phyloP scores from a whole-genome alignment of 2,113 vertebrate genomes.

The Leucopsar rothschildi region DNA sequence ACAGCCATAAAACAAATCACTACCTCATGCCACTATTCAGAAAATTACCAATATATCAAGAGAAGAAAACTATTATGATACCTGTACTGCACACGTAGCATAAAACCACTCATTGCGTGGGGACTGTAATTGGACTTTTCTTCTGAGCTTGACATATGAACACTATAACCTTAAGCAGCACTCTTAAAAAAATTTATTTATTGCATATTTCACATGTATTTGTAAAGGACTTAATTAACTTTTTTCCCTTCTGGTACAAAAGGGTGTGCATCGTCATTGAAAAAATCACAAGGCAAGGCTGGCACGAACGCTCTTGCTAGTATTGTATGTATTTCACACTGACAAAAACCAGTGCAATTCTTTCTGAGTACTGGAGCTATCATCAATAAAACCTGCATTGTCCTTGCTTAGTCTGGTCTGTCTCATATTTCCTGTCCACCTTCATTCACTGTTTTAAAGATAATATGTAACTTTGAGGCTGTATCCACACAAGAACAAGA shows the following conservation, averaged over 20 bases:
- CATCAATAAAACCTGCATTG: background rate
- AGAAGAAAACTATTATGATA: background rate
- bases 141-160: background rate
- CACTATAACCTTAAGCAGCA: background rate
- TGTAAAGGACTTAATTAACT: background rate
- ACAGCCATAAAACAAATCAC: background rate
- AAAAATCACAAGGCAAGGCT: background rate
- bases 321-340: background rate
- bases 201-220: background rate
- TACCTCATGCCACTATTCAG: background rate
- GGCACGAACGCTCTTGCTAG: background rate
- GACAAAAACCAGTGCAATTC: background rate
- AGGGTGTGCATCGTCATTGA: background rate
- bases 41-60: background rate
- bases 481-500: background rate
- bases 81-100: background rate
- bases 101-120: background rate
- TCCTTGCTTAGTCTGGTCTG: background rate
- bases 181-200: background rate
- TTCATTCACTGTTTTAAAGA: background rate
- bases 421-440: background rate
- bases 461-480: background rate
- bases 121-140: background rate
- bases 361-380: background rate
- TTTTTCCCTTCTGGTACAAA: background rate